These are phyloP conservation scores for Nesogale talazaci DNA, from an alignment of 2,113 vertebrate genomes.

Conservation along the genomic window DNA sequence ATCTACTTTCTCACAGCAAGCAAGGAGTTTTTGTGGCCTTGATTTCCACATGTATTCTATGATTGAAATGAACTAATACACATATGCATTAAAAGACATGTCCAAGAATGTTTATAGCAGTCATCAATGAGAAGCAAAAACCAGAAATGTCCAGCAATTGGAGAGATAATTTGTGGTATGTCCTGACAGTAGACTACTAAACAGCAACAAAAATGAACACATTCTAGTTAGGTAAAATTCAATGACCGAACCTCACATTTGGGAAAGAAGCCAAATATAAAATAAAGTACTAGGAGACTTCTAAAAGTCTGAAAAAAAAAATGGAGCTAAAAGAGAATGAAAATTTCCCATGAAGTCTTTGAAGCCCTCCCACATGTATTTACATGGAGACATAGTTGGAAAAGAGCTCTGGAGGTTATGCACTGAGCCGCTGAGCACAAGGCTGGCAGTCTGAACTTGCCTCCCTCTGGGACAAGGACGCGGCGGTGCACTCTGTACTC, in stretches of 20 bases:
- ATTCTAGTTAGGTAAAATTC: neutral
- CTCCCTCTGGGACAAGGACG: no score
- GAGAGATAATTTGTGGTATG: neutral
- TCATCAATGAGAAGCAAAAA: neutral
- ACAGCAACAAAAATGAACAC: neutral
- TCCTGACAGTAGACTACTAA: neutral
- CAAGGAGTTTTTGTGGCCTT: neutral
- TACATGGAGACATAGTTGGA: neutral
- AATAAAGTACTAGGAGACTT: no score
- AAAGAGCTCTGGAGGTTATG: no score
- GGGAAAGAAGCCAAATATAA: neutral
- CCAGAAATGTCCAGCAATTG: neutral
- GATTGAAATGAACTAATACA: constrained; percentile 1
- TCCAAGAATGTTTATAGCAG: neutral
- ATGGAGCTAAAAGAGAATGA: no score
- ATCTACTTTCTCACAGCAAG: neutral
- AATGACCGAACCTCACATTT: neutral
- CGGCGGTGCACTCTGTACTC: no score
- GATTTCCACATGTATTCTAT: neutral
- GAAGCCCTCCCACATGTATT: neutral
- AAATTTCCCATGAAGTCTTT: no score
- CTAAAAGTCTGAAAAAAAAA: no score
- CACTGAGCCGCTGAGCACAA: no score
- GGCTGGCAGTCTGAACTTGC: no score
- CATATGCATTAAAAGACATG: neutral